Evolutionary conservation across 2,888 invertebrate genomes (phyloP), one percentile per base, ranked within the genome.

Genomic region (Caenorhabditis imperialis): DNA sequence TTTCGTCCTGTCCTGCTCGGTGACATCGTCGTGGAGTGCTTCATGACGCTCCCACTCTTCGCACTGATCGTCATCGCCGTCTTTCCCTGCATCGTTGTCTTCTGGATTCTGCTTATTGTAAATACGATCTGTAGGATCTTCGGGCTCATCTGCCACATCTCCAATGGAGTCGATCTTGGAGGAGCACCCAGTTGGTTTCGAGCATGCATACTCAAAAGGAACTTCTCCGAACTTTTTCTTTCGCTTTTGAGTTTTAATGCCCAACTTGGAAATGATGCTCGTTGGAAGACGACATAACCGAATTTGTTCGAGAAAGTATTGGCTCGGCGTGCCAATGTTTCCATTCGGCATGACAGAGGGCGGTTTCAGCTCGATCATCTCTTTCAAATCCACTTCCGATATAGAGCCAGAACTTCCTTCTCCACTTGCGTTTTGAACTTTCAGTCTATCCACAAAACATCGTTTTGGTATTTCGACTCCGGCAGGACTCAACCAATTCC

Each of bases 241-340:
- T 35, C 74, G 23, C 25, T 72, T 73, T 23, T 57, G 38, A 10
- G 77, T 50, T 58, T 75, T 57, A 22, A 82, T 58, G 18, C 82
- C 80, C 1, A 82, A 55, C 60, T 81, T 82, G 4, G 63, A 16
- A 12, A 82, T 89, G 1, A 90, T 72, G 23, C 79, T 83, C 7
- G 89, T 83, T 10, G 89, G 89, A n/a, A 90, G 82, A 53, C 85
- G 74, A 72, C 90, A 90, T 16, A 87, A 38, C 10, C 72, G 51
- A 25, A 91, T 91, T 69, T 81, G 79, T 35, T 81, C 79, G 12
- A 91, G 77, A 81, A 91, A 91, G 69, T 88, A 82, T 30, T 77
- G 80, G 8, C 90, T 90, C 3, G 90, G 89, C 2, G 91, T 91
- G 5, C 91, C 91, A 38, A 91, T 90, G 86, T 91, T 91, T 25